A percentile compares a stretch with the other conserved stretches of the same genome.
Conservation (phyloP, 2,113 vertebrate genomes). For the Syngnathus floridae region DNA sequence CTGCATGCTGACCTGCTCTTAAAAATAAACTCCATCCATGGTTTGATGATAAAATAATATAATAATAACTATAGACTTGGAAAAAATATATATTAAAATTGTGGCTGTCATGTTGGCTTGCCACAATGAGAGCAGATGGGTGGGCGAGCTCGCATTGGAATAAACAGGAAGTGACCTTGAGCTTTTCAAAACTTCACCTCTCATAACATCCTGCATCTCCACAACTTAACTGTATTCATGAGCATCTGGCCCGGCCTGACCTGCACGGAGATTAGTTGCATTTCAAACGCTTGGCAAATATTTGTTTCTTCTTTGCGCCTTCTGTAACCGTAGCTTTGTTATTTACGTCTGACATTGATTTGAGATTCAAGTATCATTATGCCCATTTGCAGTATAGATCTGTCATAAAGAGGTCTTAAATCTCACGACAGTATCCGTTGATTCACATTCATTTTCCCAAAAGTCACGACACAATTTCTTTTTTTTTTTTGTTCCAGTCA, state of each 20-base stretch:
- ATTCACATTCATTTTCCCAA: background rate
- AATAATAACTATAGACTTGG: conserved; percentile 1
- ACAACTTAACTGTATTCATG: conserved; percentile 65
- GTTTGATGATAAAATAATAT: conserved; percentile 1
- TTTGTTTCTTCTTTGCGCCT: conserved; percentile 22
- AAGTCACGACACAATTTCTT: too few relatives aligned
- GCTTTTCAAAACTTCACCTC: conserved; percentile 51
- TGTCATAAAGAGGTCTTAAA: background rate
- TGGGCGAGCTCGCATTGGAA: conserved; percentile 20
- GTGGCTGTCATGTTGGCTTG: conserved; percentile 23
- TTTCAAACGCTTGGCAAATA: conserved; percentile 40
- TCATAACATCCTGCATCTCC: conserved; percentile 32
- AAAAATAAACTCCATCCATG: background rate
- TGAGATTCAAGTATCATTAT: background rate
- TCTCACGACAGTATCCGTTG: background rate
- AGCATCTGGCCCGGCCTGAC: conserved; percentile 64
- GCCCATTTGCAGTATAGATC: background rate
- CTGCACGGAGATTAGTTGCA: conserved; percentile 40
- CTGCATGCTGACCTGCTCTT: background rate
- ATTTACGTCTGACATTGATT: background rate
- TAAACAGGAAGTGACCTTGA: conserved; percentile 64
- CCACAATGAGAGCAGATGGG: conserved; percentile 22
- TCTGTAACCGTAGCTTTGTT: conserved; percentile 22
- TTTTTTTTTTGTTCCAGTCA: too few relatives aligned
- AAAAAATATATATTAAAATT: conserved; percentile 27